Evolutionary conservation across 2,797 vertebrate genomes (phyloP).

Genomic region (Ataeniobius toweri): DNA sequence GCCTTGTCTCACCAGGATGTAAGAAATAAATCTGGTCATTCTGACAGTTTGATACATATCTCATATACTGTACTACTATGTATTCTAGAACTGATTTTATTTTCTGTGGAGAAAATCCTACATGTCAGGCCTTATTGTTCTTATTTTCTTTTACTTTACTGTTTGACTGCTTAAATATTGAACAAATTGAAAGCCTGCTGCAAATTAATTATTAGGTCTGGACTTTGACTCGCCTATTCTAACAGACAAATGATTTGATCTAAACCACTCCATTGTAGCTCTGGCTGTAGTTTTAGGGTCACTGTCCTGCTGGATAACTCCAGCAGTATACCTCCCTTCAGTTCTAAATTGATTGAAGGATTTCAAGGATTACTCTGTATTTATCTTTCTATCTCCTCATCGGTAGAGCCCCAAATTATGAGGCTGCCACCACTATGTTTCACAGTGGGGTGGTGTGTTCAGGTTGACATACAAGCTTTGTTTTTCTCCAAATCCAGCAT

Average conservation of each 20-base stretch:
- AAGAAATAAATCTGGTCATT: constrained; percentile 66
- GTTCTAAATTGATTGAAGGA: not conserved
- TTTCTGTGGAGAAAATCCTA: not conserved
- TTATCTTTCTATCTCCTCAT: too few relatives aligned
- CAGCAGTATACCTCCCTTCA: not conserved
- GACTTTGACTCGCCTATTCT: not conserved
- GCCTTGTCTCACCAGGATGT: constrained; percentile 75
- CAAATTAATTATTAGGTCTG: not conserved
- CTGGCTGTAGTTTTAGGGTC: not conserved
- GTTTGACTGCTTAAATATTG: not conserved
- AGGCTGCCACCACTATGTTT: not conserved
- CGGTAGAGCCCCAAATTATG: too few relatives aligned
- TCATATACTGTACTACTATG: not conserved
- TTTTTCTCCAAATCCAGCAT: not conserved
- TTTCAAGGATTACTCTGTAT: not conserved
- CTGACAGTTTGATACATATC: constrained; percentile 16
- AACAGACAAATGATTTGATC: too few relatives aligned
- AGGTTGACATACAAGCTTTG: not conserved
- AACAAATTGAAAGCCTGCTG: not conserved
- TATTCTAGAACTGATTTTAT: not conserved
- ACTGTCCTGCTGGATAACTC: not conserved
- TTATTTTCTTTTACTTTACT: not conserved
- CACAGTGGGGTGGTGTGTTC: not conserved
- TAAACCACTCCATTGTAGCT: too few relatives aligned
- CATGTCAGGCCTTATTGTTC: not conserved